These are phyloP conservation scores for Galendromus occidentalis DNA, from an alignment of 1,140 invertebrate genomes.

Conservation along the genomic window DNA sequence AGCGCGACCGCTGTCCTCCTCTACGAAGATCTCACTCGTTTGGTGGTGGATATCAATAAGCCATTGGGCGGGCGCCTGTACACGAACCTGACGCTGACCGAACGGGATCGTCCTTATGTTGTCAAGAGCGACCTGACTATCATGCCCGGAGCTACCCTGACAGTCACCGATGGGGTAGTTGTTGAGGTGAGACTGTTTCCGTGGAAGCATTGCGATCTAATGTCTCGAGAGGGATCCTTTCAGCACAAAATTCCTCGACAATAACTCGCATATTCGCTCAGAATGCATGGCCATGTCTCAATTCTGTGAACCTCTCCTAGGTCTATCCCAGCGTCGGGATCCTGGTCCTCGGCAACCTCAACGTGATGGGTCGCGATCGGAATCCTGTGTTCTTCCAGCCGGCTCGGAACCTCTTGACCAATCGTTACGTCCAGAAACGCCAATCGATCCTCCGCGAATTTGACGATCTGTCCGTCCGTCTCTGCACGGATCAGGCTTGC, in stretches of 20 bases:
- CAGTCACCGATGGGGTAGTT: conserved; percentile 67
- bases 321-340: conserved; percentile 93
- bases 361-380: conserved; percentile 43
- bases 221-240: too few species aligned
- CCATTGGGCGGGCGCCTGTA: conserved; percentile 59
- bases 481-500: conserved; percentile 26
- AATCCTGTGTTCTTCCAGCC: conserved; percentile 20
- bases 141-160: conserved; percentile 69
- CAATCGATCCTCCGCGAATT: conserved; percentile 15
- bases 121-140: conserved; percentile 82
- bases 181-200: conserved; percentile 33
- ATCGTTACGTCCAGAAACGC: conserved; percentile 23
- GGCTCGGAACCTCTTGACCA: conserved; percentile 21
- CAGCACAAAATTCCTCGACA: too few species aligned
- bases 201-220: too few species aligned
- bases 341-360: conserved; percentile 73
- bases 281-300: too few species aligned
- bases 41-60: conserved; percentile 36
- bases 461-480: conserved; percentile 19
- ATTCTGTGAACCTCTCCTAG: conserved; percentile 32
- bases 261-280: too few species aligned
- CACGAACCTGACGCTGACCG: conserved; percentile 45
- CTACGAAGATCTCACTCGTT: conserved; percentile 13
- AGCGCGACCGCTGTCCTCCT: conserved; percentile 18
- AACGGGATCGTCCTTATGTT: conserved; percentile 48